A percentile compares a stretch with the other conserved stretches of the same genome.
Evolutionary conservation across 1,140 invertebrate genomes (phyloP).

Genomic region (Zophobas atratus): DNA sequence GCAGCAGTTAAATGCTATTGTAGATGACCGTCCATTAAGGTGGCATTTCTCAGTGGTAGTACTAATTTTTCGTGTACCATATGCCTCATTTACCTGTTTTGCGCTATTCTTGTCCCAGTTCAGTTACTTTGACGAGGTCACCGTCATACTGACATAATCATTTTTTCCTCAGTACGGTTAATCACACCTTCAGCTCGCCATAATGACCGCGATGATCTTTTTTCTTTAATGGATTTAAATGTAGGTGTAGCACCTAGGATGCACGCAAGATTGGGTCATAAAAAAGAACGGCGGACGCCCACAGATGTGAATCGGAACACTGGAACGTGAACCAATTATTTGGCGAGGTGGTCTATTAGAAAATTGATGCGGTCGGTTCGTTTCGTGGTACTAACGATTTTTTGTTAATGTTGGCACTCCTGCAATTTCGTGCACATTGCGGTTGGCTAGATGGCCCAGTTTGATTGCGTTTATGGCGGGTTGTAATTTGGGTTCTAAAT

Average conservation of each 20-base stretch:
- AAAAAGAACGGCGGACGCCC: slow-evolving; percentile 13
- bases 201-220: slow-evolving; percentile 24
- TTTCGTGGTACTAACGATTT: neutral
- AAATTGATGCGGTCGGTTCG: neutral
- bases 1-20: neutral
- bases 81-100: neutral
- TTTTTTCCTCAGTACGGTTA: slow-evolving; percentile 6
- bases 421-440: neutral
- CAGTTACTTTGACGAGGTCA: slow-evolving; percentile 8
- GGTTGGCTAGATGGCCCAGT: slow-evolving; percentile 9
- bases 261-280: neutral
- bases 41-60: neutral
- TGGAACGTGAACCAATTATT: slow-evolving; percentile 2
- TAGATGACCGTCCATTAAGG: neutral
- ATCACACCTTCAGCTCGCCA: slow-evolving; percentile 3
- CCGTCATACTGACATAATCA: slow-evolving; percentile 19
- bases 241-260: slow-evolving; percentile 25
- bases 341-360: neutral
- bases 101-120: neutral
- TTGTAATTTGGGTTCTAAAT: neutral
- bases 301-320: slow-evolving; percentile 3
- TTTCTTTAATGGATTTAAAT: slow-evolving; percentile 32
- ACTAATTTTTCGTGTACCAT: slow-evolving; percentile 18
- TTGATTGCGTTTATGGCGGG: neutral
- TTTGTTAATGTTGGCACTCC: neutral